phyloP scores from a whole-genome alignment of 2,113 vertebrate genomes.

The Oncorhynchus keta region DNA sequence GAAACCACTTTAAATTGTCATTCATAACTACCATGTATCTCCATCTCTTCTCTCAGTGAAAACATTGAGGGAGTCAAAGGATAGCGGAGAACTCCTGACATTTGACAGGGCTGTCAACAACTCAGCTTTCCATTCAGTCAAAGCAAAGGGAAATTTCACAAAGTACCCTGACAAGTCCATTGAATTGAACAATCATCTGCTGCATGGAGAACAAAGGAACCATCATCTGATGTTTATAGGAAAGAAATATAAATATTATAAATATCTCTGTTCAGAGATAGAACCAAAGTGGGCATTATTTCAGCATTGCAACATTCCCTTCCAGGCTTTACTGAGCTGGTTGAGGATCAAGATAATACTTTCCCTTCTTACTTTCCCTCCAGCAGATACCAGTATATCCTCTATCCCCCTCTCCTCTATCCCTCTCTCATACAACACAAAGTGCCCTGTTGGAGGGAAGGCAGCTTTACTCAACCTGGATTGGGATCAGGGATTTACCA shows the following conservation, averaged over 20 bases:
- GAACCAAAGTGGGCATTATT: neutral
- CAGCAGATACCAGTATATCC: conserved; percentile 13
- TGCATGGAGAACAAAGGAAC: neutral
- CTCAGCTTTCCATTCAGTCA: neutral
- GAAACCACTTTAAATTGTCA: neutral
- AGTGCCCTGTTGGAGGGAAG: neutral
- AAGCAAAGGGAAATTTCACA: neutral
- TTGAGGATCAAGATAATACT: conserved; percentile 17
- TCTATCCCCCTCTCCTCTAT: neutral
- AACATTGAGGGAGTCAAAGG: neutral
- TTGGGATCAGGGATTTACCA: neutral
- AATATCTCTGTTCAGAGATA: neutral
- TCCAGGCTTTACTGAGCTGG: conserved; percentile 13
- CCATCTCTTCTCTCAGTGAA: neutral
- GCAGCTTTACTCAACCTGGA: neutral
- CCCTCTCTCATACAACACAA: neutral
- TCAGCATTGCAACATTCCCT: conserved; percentile 21
- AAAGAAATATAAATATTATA: conserved; percentile 10
- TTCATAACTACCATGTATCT: neutral
- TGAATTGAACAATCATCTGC: neutral
- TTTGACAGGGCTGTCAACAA: neutral
- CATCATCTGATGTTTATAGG: neutral
- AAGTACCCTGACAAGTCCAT: neutral
- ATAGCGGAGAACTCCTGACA: neutral
- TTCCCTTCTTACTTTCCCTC: conserved; percentile 30